Base-by-base conservation (phyloP, 2,797 vertebrate genomes). In the Anabas testudineus region DNA sequence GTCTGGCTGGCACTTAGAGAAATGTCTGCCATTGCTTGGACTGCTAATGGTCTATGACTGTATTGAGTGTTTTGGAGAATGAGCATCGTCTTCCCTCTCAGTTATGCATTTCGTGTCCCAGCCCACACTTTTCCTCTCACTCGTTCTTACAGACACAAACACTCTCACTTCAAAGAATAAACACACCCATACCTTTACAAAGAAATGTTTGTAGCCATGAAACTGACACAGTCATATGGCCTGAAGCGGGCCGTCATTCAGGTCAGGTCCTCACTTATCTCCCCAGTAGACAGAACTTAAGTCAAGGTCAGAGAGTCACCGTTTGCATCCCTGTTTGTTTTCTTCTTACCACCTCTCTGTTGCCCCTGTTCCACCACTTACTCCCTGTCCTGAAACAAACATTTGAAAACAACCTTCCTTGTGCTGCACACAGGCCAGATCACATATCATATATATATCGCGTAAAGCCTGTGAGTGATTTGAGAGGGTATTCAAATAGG, bases 41-140 rank as follows among this genome's bases (percentile, higher is more conserved):
- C 64, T 49, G 67, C 60, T 82, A 83, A 84, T 87, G 75, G 80
- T 76, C 57, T 84, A 78, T 82, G 67, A 85, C 84, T 37, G 3
- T 71, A 72, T 58, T 71, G 74, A 80, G 78, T 65, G 49, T 74
- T 83, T 57, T 24, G 54, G 53, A 62, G 43, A 81, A 57, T 61
- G 56, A 81, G 59, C 62, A 59, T 67, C 39, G 13, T 1, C 32
- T 61, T 75, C 24, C 24, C 54, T 73, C 22, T 30, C 52, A 65
- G 48, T 73, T 37, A 67, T 18, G 16, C 53, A 37, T 42, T 78
- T 52, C 59, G 55, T 58, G 54, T 68, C 57, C 58, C 26, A 37
- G 19, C 48, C 54, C 16, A 54, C 73, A 12, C 51, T 28, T 24
- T 47, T 30, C 19, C 19, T 19, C 26, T 42, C 32, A 21, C 10